Evolutionary conservation across 2,888 invertebrate species (phyloP), one percentile per base, ranked within the genome.

Genomic region (Phortica okadai): DNA sequence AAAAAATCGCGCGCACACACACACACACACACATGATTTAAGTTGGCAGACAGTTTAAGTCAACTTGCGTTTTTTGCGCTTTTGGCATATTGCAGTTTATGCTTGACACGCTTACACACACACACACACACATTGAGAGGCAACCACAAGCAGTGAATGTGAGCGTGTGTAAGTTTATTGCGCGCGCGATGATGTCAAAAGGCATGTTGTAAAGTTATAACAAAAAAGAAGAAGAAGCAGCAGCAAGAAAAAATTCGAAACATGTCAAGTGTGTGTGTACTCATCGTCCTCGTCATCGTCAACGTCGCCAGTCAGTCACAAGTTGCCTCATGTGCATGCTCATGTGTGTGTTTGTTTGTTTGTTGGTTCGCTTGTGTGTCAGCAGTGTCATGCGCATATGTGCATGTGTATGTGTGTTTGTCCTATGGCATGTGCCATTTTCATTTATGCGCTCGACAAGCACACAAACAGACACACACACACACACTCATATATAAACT

Each of bases 1-100:
- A 33, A 33, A 33, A 33, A 33, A 33, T 11, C 14, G 21, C 11
- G 21, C 21, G 64, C 44, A 42, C 14, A 45, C 11, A 50, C 21
- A 74, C 44, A 14, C 74, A 14, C 1, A n/a, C 44, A 42, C n/a
- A 25, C 73, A 58, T 33, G 80, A 82, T 80, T 77, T 77, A 82
- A 75, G 73, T 56, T 75, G 74, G 77, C 77, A 80, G 78, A 78
- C 78, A 79, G 81, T 77, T 72, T 85, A 85, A 85, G 85, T 84
- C 76, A 80, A 80, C 86, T 82, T 59, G 66, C 42, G 16, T 10
- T 11, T 66, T 11, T 82, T 59, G 66, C 42, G 16, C 56, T 11
- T 66, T 11, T 33, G 33, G 6, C 66, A 66, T 66, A 5, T 42
- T 66, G 66, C 66, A 66, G 66, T 66, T 66, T 66, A 66, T 66